Evolutionary conservation across 2,797 vertebrate genomes (phyloP).

Genomic region (Malurus leucopterus): DNA sequence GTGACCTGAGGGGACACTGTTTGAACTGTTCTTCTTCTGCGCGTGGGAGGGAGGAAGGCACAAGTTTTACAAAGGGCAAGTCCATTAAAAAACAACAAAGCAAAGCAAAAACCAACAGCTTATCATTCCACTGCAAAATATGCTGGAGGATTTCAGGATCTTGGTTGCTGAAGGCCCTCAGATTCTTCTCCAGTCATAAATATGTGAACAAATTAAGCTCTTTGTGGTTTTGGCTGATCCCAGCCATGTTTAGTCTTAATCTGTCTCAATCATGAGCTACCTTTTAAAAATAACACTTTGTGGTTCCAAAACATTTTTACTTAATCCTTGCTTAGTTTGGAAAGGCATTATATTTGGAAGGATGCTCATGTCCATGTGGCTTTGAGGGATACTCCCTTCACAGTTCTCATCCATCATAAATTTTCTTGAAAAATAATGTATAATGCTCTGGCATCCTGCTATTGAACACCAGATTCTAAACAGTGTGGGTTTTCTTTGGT

Average conservation of each 20-base stretch:
- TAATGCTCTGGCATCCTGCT: background rate
- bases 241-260: slow-evolving; percentile 34
- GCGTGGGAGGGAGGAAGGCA: background rate
- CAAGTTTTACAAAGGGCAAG: background rate
- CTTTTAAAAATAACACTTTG: slow-evolving; percentile 54
- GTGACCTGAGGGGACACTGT: background rate
- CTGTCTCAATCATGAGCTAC: slow-evolving; percentile 42
- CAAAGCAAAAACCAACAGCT: background rate
- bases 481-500: background rate
- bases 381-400: background rate
- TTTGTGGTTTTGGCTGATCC: background rate
- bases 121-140: background rate
- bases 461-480: background rate
- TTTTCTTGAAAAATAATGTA: background rate
- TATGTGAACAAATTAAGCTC: slow-evolving; percentile 22
- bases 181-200: slow-evolving; percentile 2
- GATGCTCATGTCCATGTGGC: slow-evolving; percentile 19
- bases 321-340: slow-evolving; percentile 54
- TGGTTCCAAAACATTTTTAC: slow-evolving; percentile 53
- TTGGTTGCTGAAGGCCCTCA: background rate
- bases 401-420: background rate
- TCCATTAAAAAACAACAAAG: background rate
- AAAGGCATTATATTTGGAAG: slow-evolving; percentile 52
- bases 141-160: background rate
- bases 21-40: background rate